Evolutionary conservation across 2,888 invertebrate genomes (phyloP), one percentile per base, ranked within the genome.

Genomic region (Diarsia dahlii): DNA sequence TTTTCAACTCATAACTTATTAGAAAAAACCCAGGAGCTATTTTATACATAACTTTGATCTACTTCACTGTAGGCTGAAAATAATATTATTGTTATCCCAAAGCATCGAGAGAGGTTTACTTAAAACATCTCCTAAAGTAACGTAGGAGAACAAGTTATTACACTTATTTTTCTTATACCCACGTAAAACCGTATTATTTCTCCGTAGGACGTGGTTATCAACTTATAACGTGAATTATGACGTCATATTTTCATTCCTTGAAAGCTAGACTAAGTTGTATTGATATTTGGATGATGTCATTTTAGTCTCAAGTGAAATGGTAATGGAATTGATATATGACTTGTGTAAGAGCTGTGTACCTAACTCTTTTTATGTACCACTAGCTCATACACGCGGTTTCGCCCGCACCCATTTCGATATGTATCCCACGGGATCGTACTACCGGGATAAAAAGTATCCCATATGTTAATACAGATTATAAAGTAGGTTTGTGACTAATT

Each of bases 1-100:
- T 64, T 64, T 52, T 23, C 10, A 45, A 34, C 12, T 4, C 8
- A 58, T 52, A 6, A 52, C 20, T 48, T 54, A 20, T 12, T 54
- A 58, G 18, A 48, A 50, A 54, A 45, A 78, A 54, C 2, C 45
- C 10, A 18, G 45, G 46, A 63, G 20, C 20, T 56, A 73, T 78
- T 78, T 80, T 20, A 1, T 62, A 45, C 23, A 64, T 64, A 68
- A 65, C 28, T 81, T 60, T 64, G 18, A 52, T 10, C 45, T 52
- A 39, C 46, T 67, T 56, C 13, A 50, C 10, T 34, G 20, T 20
- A 28, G 46, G 12, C 2, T 34, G 20, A 15, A 15, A 48, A 65
- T 56, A 82, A 76, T 69, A 76, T 79, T 81, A 81, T 81, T 81
- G 54, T 60, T 65, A 34, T 65, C 68, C 3, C 45, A 20, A 65